Evolutionary conservation across 2,888 invertebrate genomes (phyloP), one percentile per base, ranked within the genome.

Genomic region (Callinectes sapidus): DNA sequence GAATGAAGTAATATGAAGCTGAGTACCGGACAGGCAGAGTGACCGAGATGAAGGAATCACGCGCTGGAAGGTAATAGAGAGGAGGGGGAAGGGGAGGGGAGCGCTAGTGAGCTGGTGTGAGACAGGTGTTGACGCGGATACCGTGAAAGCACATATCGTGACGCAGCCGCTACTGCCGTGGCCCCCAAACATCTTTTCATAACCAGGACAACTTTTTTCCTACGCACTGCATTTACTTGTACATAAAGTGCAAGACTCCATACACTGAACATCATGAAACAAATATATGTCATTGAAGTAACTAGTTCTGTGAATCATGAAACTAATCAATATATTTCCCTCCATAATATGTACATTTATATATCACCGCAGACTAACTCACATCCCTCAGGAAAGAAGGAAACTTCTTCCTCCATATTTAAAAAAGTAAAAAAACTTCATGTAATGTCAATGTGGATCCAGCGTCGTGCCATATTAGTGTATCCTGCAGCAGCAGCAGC

Each of bases 91-190:
- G 71, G 71, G 6, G 28, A 13, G 28, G 71, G 3, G 10, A 61
- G 61, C 23, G 18, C 18, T 13, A 32, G 71, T 77, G 71, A 77
- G 32, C 71, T 77, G n/a, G 2, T 39, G n/a, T n/a, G n/a, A n/a
- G 39, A 77, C 71, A 77, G 71, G 71, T 77, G 71, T 28, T n/a
- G 28, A 8, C 28, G 28, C 71, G 10, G 2, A 28, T 77, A 28
- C 71, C 71, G 71, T 77, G 28, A 77, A n/a, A 77, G 28, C 71
- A 77, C 71, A 23, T 77, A n/a, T n/a, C 71, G 71, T 77, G 71
- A 28, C 28, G 71, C 71, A 13, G 71, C n/a, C 28, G 28, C 71
- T 77, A 32, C 28, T 28, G 32, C 71, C 32, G 71, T 61, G 61
- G 23, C 61, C 23, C 3, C 61, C 61, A 61, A 23, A 23, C 23